These are phyloP conservation scores for Falco novaeseelandiae DNA, from an alignment of 2,797 vertebrate genomes.

Conservation along the genomic window DNA sequence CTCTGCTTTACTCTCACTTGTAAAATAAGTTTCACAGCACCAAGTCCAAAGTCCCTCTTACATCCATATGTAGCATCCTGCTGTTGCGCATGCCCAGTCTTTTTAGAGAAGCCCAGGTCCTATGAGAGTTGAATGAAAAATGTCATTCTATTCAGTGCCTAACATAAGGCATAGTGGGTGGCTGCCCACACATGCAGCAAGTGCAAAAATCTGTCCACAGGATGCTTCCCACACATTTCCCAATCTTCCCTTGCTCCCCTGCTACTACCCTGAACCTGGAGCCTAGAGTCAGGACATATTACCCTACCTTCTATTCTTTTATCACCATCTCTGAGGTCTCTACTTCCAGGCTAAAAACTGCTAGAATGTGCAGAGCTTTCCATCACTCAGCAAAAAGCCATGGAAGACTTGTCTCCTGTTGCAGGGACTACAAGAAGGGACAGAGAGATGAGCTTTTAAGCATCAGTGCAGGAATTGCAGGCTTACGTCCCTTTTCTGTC, in stretches of 20 bases:
- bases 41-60: neutral
- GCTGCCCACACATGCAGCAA: neutral
- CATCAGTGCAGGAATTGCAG: neutral
- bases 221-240: constrained; percentile 5
- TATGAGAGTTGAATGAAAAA: neutral
- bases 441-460: neutral
- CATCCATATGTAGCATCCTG: neutral
- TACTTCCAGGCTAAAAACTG: neutral
- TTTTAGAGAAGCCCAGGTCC: neutral
- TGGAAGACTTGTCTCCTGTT: neutral
- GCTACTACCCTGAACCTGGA: neutral
- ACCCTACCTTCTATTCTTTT: neutral
- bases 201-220: neutral
- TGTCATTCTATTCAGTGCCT: neutral
- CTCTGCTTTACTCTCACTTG: neutral
- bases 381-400: neutral
- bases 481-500: neutral
- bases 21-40: neutral
- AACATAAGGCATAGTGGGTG: constrained; percentile 11
- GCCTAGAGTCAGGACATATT: neutral
- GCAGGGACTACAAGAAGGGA: neutral
- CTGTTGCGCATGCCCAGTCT: neutral
- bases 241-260: neutral
- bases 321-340: neutral
- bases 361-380: neutral